A percentile compares a stretch with the other conserved stretches of the same genome.
Evolutionary conservation across 2,888 invertebrate genomes (phyloP).

Genomic region (Diarsia rubi): DNA sequence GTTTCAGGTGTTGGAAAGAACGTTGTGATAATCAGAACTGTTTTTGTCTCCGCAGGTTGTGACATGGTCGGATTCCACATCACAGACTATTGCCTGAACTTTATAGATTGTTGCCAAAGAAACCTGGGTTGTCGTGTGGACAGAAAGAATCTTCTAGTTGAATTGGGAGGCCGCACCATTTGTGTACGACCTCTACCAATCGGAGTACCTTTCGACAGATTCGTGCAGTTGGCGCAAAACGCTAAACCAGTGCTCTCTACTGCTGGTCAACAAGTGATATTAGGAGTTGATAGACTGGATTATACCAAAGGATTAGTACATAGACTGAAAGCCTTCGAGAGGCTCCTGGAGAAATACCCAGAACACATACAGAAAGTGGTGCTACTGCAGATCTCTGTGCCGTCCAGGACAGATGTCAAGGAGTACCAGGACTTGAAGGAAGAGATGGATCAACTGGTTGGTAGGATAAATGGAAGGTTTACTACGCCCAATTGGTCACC

Average conservation of each 20-base stretch:
- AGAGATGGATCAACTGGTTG: conserved; percentile 97
- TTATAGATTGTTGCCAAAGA: conserved; percentile 97
- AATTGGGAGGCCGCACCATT: conserved; percentile 96
- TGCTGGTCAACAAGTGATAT: conserved; percentile 94
- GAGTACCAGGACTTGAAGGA: conserved; percentile 97
- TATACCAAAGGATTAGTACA: conserved; percentile 97
- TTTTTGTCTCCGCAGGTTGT: conserved; percentile 91
- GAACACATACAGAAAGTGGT: conserved; percentile 96
- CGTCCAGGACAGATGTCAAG: conserved; percentile 97
- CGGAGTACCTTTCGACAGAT: conserved; percentile 96
- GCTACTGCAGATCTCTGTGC: conserved; percentile 96
- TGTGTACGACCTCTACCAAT: conserved; percentile 96
- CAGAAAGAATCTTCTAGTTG: conserved; percentile 96
- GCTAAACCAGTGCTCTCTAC: conserved; percentile 93
- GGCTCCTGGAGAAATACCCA: conserved; percentile 95
- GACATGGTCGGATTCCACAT: conserved; percentile 98
- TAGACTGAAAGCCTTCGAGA: conserved; percentile 95
- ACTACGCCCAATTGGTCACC: conserved; percentile 98
- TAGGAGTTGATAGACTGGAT: conserved; percentile 97
- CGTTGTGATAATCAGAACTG: background rate
- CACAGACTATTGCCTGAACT: conserved; percentile 97
- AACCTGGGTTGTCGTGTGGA: conserved; percentile 97
- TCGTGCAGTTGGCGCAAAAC: conserved; percentile 94
- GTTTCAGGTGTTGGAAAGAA: background rate
- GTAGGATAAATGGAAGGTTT: conserved; percentile 96